A percentile compares a stretch with the other conserved stretches of the same genome.
Evolutionary conservation across 2,797 vertebrate genomes (phyloP).

Genomic region (Geotrypetes seraphini): DNA sequence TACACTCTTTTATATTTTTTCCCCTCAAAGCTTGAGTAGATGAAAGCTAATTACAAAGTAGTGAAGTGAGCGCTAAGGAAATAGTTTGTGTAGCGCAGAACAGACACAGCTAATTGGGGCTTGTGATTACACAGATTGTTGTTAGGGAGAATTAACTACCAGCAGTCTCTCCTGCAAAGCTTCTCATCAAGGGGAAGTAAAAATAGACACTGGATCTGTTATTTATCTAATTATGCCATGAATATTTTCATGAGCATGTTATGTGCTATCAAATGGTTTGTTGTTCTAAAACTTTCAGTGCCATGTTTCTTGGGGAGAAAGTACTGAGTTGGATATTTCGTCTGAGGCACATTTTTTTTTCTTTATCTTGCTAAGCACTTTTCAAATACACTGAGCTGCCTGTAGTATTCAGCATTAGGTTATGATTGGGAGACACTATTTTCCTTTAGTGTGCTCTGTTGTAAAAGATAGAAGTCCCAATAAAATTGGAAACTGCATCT

Average conservation of each 20-base stretch:
- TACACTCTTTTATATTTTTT: slow-evolving; percentile 85
- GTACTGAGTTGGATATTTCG: slow-evolving; percentile 32
- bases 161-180: slow-evolving; percentile 86
- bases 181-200: slow-evolving; percentile 82
- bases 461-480: too few species aligned
- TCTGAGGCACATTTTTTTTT: slow-evolving; percentile 24
- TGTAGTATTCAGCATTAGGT: not conserved
- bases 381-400: not conserved
- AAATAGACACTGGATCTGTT: slow-evolving; percentile 78
- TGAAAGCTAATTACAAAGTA: slow-evolving; percentile 98
- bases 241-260: slow-evolving; percentile 65
- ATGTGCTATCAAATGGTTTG: slow-evolving; percentile 58
- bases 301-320: slow-evolving; percentile 52
- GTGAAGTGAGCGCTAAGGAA: slow-evolving; percentile 80
- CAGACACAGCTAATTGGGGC: slow-evolving; percentile 94
- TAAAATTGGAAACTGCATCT: too few species aligned
- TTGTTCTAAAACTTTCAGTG: slow-evolving; percentile 55
- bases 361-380: slow-evolving; percentile 3
- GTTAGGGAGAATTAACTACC: slow-evolving; percentile 94
- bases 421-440: not conserved
- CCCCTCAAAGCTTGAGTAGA: slow-evolving; percentile 76
- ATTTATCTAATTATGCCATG: slow-evolving; percentile 79
- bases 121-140: slow-evolving; percentile 98
- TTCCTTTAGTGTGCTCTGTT: too few species aligned
- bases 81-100: slow-evolving; percentile 79